Conservation (phyloP, 2,113 vertebrate genomes). For the Sceloporus tristichus region DNA sequence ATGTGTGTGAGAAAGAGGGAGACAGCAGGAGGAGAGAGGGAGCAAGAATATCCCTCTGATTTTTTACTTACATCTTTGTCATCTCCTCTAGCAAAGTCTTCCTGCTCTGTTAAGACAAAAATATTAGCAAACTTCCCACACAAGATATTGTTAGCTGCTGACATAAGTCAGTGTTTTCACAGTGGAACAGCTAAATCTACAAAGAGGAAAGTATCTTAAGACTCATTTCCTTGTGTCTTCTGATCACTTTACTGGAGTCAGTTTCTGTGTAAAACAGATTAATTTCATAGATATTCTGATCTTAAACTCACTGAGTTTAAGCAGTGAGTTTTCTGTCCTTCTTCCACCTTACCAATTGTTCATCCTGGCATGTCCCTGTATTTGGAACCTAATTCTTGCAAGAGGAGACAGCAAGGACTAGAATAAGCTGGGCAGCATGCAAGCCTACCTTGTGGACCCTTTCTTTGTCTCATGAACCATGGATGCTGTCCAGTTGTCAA, state of each 20-base stretch:
- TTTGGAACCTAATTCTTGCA: background rate
- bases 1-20: background rate
- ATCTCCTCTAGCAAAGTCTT: constrained; percentile 24
- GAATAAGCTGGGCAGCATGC: background rate
- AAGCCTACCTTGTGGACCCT: background rate
- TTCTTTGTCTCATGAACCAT: background rate
- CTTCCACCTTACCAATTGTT: background rate
- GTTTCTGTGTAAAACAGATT: background rate
- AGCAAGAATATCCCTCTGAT: background rate
- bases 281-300: background rate
- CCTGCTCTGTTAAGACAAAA: constrained; percentile 41
- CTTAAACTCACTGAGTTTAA: no score
- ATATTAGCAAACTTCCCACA: constrained; percentile 45
- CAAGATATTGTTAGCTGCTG: constrained; percentile 46
- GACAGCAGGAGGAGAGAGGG: background rate
- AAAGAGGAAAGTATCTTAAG: constrained; percentile 16
- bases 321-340: background rate
- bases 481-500: background rate
- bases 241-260: background rate
- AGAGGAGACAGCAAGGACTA: background rate
- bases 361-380: background rate
- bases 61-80: constrained; percentile 30
- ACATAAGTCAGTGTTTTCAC: constrained; percentile 32
- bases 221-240: constrained; percentile 10
- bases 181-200: constrained; percentile 10